phyloP scores from a whole-genome alignment of 2,888 invertebrate genomes.

The Acrobasis suavella region DNA sequence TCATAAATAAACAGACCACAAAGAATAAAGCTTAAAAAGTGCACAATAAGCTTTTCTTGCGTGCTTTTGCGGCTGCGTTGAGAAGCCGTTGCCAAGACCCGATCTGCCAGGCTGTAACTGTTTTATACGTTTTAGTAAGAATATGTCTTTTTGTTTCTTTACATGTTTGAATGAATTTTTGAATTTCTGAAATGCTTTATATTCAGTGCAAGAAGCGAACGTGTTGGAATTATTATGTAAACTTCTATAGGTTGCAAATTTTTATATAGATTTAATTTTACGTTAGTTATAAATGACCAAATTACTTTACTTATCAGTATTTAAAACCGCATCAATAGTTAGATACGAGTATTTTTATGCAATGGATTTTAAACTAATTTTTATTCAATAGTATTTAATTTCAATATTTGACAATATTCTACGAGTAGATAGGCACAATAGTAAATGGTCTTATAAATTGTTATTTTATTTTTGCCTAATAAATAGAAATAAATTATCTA shows the following conservation, averaged over 20 bases:
- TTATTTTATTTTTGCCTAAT: too few species aligned
- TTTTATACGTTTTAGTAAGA: slow-evolving; percentile 14
- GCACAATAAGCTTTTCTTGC: slow-evolving; percentile 21
- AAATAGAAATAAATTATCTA: too few species aligned
- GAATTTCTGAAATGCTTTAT: background rate
- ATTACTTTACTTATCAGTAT: too few species aligned
- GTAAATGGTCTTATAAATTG: too few species aligned
- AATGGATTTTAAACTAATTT: too few species aligned
- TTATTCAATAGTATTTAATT: too few species aligned
- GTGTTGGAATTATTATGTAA: background rate
- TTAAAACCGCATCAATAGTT: too few species aligned
- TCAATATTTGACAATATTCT: too few species aligned
- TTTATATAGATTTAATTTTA: too few species aligned
- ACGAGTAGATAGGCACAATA: too few species aligned
- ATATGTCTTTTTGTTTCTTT: background rate
- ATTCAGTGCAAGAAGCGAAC: background rate
- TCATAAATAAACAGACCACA: slow-evolving; percentile 14
- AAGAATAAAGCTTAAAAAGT: slow-evolving; percentile 14
- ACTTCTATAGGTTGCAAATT: background rate
- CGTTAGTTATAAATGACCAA: too few species aligned
- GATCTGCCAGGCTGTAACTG: slow-evolving; percentile 14
- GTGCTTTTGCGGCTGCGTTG: slow-evolving; percentile 21
- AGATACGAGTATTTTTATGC: too few species aligned
- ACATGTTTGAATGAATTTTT: background rate
- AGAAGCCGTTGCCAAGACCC: slow-evolving; percentile 27